phyloP scores from a whole-genome alignment of 1,140 invertebrate genomes.

The Idris sp. region DNA sequence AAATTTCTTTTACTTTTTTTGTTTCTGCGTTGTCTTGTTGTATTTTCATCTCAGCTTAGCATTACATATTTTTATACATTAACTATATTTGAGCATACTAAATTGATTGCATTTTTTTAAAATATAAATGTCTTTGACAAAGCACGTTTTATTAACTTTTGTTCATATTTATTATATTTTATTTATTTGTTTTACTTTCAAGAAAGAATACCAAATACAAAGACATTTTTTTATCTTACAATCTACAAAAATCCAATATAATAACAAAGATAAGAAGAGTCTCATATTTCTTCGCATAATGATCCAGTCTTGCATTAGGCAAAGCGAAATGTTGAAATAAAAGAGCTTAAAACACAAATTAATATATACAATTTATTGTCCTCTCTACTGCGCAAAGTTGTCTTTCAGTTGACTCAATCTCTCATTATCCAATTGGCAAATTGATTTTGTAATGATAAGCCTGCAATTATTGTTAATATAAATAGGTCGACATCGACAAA shows the following conservation, averaged over 20 bases:
- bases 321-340: constrained; percentile 13
- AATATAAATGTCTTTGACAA: too few species aligned
- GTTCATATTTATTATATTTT: too few species aligned
- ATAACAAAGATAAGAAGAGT: constrained; percentile 39
- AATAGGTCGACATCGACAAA: constrained; percentile 3
- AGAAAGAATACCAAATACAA: too few species aligned
- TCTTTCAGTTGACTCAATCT: constrained; percentile 1
- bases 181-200: too few species aligned
- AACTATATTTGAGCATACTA: constrained; percentile 30
- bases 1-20: constrained; percentile 52
- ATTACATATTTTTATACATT: constrained; percentile 44
- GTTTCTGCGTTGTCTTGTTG: constrained; percentile 33
- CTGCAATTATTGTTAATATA: constrained; percentile 9
- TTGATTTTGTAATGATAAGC: constrained; percentile 2
- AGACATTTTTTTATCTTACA: constrained; percentile 26
- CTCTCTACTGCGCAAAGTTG: not conserved
- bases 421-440: constrained; percentile 6
- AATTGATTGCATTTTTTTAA: too few species aligned
- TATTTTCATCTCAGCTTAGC: constrained; percentile 22
- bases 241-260: constrained; percentile 44
- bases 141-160: too few species aligned
- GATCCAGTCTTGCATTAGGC: constrained; percentile 23
- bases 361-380: not conserved
- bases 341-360: not conserved
- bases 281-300: constrained; percentile 40